phyloP scores from a whole-genome alignment of 2,113 vertebrate genomes.

The Reinhardtius hippoglossoides region DNA sequence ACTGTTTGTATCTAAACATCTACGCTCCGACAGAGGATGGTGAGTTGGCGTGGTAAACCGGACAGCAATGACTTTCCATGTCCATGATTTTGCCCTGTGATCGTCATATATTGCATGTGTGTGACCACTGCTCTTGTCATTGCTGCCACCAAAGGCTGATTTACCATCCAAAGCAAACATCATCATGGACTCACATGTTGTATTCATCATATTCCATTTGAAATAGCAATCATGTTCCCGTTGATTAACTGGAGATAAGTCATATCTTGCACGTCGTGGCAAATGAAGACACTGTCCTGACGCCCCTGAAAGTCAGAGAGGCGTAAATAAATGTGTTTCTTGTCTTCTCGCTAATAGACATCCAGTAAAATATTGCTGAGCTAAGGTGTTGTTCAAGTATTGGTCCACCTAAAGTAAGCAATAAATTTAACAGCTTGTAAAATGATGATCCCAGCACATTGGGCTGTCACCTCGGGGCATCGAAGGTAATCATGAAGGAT shows the following conservation, averaged over 20 bases:
- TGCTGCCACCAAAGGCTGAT: slow-evolving; percentile 60
- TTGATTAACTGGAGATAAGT: slow-evolving; percentile 23
- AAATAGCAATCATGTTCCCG: slow-evolving; percentile 16
- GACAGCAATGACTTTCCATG: slow-evolving; percentile 21
- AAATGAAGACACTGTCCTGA: background rate
- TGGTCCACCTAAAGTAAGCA: slow-evolving; percentile 38
- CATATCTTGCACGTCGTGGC: slow-evolving; percentile 3
- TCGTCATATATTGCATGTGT: slow-evolving; percentile 48
- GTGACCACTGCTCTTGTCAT: slow-evolving; percentile 44
- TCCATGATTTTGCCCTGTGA: slow-evolving; percentile 42
- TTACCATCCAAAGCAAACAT: slow-evolving; percentile 55
- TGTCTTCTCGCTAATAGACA: slow-evolving; percentile 12
- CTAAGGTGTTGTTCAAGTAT: slow-evolving; percentile 34
- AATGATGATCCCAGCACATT: slow-evolving; percentile 46
- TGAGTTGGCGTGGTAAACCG: slow-evolving; percentile 82
- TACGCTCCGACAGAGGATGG: slow-evolving; percentile 96
- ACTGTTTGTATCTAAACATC: slow-evolving; percentile 97
- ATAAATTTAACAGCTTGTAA: slow-evolving; percentile 41
- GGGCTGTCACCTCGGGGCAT: slow-evolving; percentile 33
- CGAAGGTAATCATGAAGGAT: slow-evolving; percentile 33
- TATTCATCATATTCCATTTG: slow-evolving; percentile 6
- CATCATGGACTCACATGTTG: slow-evolving; percentile 33
- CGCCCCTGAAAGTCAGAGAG: background rate
- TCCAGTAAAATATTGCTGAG: slow-evolving; percentile 40
- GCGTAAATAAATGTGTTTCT: slow-evolving; percentile 8